Evolutionary conservation across 2,888 invertebrate species (phyloP).

Genomic region (Netelia fuscicornis): DNA sequence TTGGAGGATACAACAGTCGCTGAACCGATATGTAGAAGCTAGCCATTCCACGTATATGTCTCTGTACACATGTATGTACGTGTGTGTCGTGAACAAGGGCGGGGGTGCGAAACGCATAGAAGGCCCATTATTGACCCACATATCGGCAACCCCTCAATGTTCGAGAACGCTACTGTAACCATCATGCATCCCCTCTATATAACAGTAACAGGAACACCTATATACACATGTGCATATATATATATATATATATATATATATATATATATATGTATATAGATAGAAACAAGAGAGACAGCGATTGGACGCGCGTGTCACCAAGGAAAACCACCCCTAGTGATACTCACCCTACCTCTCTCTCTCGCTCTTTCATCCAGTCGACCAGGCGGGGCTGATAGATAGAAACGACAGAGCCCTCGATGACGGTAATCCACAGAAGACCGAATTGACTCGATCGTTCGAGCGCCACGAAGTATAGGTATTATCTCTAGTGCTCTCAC

Average conservation of each 20-base stretch:
- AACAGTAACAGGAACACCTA: not conserved
- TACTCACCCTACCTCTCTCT: not conserved
- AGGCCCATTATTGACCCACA: constrained; percentile 62
- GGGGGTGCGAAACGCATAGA: constrained; percentile 26
- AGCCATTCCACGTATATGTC: not conserved
- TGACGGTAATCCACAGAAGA: constrained; percentile 62
- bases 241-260: no score
- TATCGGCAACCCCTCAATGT: constrained; percentile 33
- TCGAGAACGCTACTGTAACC: constrained; percentile 9
- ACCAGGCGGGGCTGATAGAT: constrained; percentile 18
- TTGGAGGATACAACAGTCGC: constrained; percentile 51
- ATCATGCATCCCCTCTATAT: not conserved
- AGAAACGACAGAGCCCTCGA: constrained; percentile 49
- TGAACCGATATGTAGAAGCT: constrained; percentile 2
- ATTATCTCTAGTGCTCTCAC: constrained; percentile 18
- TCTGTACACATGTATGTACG: not conserved
- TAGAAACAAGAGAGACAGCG: constrained; percentile 17
- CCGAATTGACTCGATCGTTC: constrained; percentile 67
- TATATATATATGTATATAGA: not conserved
- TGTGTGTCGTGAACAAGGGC: constrained; percentile 8
- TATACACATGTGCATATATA: no score
- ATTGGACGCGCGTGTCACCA: constrained; percentile 63
- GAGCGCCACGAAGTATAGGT: constrained; percentile 17
- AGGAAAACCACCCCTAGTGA: constrained; percentile 61
- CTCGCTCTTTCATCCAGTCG: not conserved